Conservation (phyloP, 2,888 invertebrate species). For the Ormyrus nitidulus region DNA sequence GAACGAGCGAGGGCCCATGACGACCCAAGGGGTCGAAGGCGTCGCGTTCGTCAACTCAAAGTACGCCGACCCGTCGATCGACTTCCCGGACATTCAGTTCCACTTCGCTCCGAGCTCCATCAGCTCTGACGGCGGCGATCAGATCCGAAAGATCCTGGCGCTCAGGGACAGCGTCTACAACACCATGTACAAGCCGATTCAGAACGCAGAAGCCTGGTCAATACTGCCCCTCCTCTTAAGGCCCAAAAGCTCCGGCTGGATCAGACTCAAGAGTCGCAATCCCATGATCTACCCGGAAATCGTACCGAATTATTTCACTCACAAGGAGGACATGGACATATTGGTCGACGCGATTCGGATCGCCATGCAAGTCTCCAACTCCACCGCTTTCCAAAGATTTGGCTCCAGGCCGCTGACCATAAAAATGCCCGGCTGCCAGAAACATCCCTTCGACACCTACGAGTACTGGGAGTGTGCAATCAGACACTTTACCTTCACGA, state of each 20-base stretch:
- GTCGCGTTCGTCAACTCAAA: conserved; percentile 91
- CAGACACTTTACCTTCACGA: conserved; percentile 87
- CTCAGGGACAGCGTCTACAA: conserved; percentile 88
- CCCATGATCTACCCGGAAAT: conserved; percentile 90
- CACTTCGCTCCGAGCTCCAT: conserved; percentile 91
- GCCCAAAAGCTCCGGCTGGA: conserved; percentile 91
- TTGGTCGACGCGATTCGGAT: conserved; percentile 91
- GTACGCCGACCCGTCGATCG: conserved; percentile 85
- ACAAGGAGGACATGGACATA: conserved; percentile 87
- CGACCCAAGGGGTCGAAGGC: conserved; percentile 88
- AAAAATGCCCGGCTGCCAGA: conserved; percentile 89
- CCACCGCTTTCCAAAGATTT: conserved; percentile 87
- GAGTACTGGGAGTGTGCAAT: conserved; percentile 92
- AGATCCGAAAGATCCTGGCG: conserved; percentile 85
- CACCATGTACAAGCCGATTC: conserved; percentile 89
- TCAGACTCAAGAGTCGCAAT: conserved; percentile 88
- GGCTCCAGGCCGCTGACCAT: conserved; percentile 87
- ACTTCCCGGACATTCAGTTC: conserved; percentile 92
- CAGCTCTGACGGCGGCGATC: conserved; percentile 88
- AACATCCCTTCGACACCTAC: conserved; percentile 84
- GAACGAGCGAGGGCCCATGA: conserved; percentile 89
- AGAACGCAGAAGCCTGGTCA: conserved; percentile 89
- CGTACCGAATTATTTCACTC: conserved; percentile 94
- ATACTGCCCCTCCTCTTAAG: conserved; percentile 88
- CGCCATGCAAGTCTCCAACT: conserved; percentile 87